A percentile compares a stretch with the other conserved stretches of the same genome.
Evolutionary conservation across 2,888 invertebrate genomes (phyloP).

Genomic region (Chloroclystis v-ata): DNA sequence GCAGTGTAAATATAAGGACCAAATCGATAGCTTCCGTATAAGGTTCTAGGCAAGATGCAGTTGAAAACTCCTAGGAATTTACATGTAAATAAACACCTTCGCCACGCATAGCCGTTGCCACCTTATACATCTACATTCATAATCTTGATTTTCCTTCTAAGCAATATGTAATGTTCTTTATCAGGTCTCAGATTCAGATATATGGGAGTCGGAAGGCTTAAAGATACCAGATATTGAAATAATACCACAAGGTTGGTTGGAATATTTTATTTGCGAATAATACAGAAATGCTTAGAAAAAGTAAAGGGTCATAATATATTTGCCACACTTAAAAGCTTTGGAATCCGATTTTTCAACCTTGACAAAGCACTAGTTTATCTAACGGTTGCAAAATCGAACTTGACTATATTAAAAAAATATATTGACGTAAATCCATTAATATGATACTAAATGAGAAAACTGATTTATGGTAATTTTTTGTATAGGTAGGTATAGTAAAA

Average conservation of each 20-base stretch:
- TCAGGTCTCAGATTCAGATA: background rate
- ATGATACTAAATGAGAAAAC: too few species aligned
- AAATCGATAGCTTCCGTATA: background rate
- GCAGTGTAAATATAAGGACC: background rate
- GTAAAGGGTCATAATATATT: too few species aligned
- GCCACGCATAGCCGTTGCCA: background rate
- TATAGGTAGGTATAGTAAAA: too few species aligned
- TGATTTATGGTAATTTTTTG: too few species aligned
- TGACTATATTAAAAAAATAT: too few species aligned
- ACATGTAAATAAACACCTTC: background rate
- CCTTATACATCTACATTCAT: background rate
- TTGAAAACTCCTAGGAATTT: background rate
- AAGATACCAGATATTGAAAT: background rate
- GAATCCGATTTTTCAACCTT: too few species aligned
- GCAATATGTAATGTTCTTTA: background rate
- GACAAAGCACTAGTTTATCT: too few species aligned
- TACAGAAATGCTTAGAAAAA: too few species aligned
- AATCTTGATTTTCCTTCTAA: constrained; percentile 2
- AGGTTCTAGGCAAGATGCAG: background rate
- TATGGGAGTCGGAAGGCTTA: background rate
- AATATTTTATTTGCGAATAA: too few species aligned
- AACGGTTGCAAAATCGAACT: too few species aligned
- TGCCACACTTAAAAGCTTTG: too few species aligned
- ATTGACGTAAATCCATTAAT: too few species aligned
- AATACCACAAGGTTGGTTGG: background rate